Percentiles rank a stretch among this genome's conserved stretches.
Conservation (phyloP, 1,140 invertebrate species). For the Zaprionus capensis region DNA sequence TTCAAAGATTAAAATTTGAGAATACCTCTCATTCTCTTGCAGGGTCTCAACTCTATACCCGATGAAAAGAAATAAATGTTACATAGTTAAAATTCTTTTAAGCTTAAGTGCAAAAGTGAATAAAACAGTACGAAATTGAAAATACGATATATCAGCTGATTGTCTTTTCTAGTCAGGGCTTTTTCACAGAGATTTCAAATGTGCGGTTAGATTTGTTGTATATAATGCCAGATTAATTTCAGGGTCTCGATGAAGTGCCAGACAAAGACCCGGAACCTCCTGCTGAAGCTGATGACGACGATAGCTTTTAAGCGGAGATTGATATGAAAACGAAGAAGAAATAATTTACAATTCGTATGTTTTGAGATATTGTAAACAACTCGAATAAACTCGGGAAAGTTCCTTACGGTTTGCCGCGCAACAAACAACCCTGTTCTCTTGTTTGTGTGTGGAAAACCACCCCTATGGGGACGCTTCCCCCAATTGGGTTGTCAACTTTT, state of each 20-base stretch:
- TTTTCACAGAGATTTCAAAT: conserved; percentile 4
- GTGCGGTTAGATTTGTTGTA: neutral
- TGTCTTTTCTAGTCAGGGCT: neutral
- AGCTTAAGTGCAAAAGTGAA: conserved; percentile 78
- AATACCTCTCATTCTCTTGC: conserved; percentile 66
- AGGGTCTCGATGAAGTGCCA: conserved; percentile 62
- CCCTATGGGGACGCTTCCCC: conserved; percentile 63
- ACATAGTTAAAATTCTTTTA: conserved; percentile 65
- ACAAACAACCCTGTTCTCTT: conserved; percentile 68
- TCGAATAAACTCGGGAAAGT: conserved; percentile 16
- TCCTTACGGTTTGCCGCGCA: conserved; percentile 47
- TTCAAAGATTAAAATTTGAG: conserved; percentile 30
- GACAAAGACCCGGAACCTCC: conserved; percentile 17
- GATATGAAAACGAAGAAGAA: conserved; percentile 12
- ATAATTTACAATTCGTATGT: neutral
- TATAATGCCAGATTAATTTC: conserved; percentile 42
- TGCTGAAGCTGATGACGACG: neutral
- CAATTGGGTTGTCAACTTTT: conserved; percentile 59
- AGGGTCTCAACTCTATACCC: conserved; percentile 86
- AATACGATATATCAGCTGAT: neutral
- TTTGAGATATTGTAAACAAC: conserved; percentile 24
- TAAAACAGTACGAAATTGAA: conserved; percentile 60
- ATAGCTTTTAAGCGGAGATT: neutral
- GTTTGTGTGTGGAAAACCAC: conserved; percentile 62
- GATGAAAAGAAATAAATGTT: conserved; percentile 83